These are phyloP conservation scores for Stylophora pistillata DNA, from an alignment of 64 coral and sea anemone species.

Conservation along the genomic window DNA sequence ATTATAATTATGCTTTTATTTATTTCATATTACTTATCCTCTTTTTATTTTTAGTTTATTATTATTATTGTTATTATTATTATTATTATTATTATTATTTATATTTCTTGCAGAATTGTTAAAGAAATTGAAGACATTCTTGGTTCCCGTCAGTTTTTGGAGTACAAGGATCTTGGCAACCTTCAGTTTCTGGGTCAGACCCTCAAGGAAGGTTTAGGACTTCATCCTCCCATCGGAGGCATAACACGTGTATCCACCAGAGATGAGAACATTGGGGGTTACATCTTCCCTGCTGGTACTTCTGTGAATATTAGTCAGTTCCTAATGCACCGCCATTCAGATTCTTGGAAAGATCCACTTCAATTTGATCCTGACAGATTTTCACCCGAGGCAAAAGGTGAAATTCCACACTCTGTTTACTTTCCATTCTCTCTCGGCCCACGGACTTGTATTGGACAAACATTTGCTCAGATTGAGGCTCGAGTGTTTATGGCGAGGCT, in stretches of 20 bases:
- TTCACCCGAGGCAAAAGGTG: conserved; percentile 23
- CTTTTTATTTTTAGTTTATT: not conserved
- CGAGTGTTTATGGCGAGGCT: conserved; percentile 76
- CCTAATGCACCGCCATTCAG: conserved; percentile 38
- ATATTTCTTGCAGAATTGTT: conserved; percentile 47
- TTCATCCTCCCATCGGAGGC: conserved; percentile 64
- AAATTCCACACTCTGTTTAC: conserved; percentile 18
- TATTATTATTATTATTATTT: not conserved
- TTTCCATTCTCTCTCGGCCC: conserved; percentile 82
- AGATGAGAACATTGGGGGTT: conserved; percentile 58
- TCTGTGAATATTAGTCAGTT: conserved; percentile 17
- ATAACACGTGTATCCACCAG: conserved; percentile 18
- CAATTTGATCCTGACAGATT: conserved; percentile 80
- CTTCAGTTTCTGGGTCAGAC: conserved; percentile 78
- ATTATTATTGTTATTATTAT: too few relatives aligned
- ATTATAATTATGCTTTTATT: not conserved
- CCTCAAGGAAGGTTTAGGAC: conserved; percentile 76
- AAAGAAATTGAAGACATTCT: conserved; percentile 62
- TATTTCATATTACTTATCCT: not conserved
- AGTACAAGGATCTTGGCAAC: conserved; percentile 80
- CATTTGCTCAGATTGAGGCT: conserved; percentile 81
- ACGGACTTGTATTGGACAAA: conserved; percentile 82
- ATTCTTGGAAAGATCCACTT: conserved; percentile 62
- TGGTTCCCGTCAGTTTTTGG: conserved; percentile 42
- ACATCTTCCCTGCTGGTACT: conserved; percentile 60